These are phyloP conservation scores for Steatocranus sp. DNA, from an alignment of 2,797 vertebrate genomes.

Conservation along the genomic window DNA sequence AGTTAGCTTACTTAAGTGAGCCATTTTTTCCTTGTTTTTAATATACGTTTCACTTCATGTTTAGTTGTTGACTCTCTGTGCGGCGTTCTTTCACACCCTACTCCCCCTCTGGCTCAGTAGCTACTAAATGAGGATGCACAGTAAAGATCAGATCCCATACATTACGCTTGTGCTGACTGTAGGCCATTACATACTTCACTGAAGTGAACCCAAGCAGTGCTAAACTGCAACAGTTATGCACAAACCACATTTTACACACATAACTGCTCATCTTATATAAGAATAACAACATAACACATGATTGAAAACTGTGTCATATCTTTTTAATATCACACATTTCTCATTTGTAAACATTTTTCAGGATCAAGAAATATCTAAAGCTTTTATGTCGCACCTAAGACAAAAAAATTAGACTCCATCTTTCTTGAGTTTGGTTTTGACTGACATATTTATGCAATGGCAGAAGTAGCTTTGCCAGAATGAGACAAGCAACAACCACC, in stretches of 20 bases:
- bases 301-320: not conserved
- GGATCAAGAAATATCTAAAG: not conserved
- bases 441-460: not conserved
- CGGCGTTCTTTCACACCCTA: not conserved
- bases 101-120: not conserved
- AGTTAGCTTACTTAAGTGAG: slow-evolving; percentile 2
- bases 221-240: not conserved
- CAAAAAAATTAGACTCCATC: not conserved
- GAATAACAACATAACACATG: not conserved
- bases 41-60: not conserved
- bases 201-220: not conserved
- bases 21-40: not conserved
- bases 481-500: not conserved
- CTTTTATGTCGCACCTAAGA: not conserved
- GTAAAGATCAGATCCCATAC: slow-evolving; percentile 1
- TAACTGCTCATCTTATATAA: not conserved
- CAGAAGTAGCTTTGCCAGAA: not conserved
- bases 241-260: not conserved
- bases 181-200: slow-evolving; percentile 16
- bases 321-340: not conserved
- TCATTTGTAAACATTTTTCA: not conserved
- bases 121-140: slow-evolving; percentile 17
- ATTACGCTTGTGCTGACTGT: slow-evolving; percentile 16
- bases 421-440: not conserved
- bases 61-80: not conserved